Percentiles rank a stretch among this genome's conserved stretches.
Evolutionary conservation across 1,140 invertebrate species (phyloP).

Genomic region (Caerostris extrusa): DNA sequence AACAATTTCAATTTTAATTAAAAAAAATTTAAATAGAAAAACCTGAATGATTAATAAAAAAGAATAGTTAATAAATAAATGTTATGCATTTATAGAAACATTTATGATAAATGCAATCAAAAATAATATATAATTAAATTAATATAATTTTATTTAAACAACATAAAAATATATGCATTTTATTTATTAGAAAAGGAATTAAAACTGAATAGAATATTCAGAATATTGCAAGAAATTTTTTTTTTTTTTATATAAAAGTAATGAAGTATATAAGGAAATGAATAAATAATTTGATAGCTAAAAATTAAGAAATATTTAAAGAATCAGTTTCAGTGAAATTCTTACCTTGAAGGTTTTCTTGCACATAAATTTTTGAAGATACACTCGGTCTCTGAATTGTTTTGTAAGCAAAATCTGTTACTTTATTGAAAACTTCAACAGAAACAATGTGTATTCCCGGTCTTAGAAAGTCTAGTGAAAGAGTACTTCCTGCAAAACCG

Average conservation of each 20-base stretch:
- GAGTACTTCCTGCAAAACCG: conserved; percentile 39
- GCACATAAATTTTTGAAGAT: conserved; percentile 71
- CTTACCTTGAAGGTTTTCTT: conserved; percentile 69
- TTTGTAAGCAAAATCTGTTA: conserved; percentile 65
- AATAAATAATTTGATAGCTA: no score
- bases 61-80: background rate
- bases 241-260: no score
- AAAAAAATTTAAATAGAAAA: no score
- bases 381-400: conserved; percentile 33
- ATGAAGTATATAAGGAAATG: no score
- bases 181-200: no score
- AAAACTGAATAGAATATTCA: no score
- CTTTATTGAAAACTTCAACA: conserved; percentile 70
- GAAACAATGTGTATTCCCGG: conserved; percentile 52
- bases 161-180: no score
- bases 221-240: no score
- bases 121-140: no score
- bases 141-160: no score
- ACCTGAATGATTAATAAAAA: background rate
- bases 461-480: background rate
- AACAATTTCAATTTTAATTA: background rate
- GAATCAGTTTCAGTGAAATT: background rate
- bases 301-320: background rate
- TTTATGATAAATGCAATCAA: no score
- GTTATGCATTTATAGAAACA: no score